Evolutionary conservation across 2,888 invertebrate genomes (phyloP).

Genomic region (Drosophila anceps): DNA sequence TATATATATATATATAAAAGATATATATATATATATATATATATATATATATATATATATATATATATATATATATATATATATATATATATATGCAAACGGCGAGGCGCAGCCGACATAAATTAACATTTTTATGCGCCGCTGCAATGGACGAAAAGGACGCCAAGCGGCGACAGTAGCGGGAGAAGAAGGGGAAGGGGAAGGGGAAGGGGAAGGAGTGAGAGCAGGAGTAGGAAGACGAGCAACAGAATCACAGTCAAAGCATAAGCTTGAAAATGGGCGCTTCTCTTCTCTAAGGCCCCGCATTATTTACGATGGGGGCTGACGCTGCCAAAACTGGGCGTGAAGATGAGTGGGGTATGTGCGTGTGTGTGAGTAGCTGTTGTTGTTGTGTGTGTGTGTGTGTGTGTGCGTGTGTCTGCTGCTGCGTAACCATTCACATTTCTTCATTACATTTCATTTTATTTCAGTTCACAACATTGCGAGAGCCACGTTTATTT

Average conservation of each 20-base stretch:
- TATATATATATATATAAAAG: background rate
- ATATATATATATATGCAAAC: slow-evolving; percentile 62
- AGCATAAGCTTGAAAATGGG: slow-evolving; percentile 64
- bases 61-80: slow-evolving; percentile 9
- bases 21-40: slow-evolving; percentile 7
- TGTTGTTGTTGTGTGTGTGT: slow-evolving; percentile 10
- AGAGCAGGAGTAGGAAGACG: slow-evolving; percentile 8
- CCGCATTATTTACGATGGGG: slow-evolving; percentile 75
- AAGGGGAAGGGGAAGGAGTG: slow-evolving; percentile 2
- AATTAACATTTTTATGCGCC: slow-evolving; percentile 80
- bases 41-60: slow-evolving; percentile 13
- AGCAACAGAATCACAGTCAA: slow-evolving; percentile 58
- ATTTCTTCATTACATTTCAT: slow-evolving; percentile 77
- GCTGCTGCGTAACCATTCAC: slow-evolving; percentile 61
- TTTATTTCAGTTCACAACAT: slow-evolving; percentile 69
- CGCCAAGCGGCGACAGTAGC: slow-evolving; percentile 21
- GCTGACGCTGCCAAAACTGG: slow-evolving; percentile 56
- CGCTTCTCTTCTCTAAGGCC: slow-evolving; percentile 72
- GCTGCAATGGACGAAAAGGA: slow-evolving; percentile 69
- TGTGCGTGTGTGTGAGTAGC: slow-evolving; percentile 7
- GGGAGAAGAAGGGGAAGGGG: slow-evolving; percentile 5
- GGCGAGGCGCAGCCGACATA: slow-evolving; percentile 73
- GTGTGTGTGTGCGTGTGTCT: slow-evolving; percentile 8
- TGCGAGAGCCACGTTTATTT: slow-evolving; percentile 66
- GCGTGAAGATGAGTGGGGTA: slow-evolving; percentile 35